Base-by-base conservation (phyloP, 2,113 vertebrate genomes). In the Cyprinodon brontotheroides region DNA sequence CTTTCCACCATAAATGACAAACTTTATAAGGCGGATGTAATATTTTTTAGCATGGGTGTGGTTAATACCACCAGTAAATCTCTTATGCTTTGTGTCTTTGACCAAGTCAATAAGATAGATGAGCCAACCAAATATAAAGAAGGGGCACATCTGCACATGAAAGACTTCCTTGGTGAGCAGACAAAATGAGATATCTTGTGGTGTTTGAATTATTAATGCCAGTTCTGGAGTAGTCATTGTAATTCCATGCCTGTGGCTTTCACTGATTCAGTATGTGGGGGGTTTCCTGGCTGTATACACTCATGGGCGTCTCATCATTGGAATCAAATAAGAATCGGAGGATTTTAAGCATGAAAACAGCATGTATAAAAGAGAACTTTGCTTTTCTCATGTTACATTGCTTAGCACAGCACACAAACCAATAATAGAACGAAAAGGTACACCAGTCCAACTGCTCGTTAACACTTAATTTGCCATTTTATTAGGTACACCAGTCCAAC, bases 161-260 rank as follows among this genome's bases (percentile, higher is more conserved):
- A 84, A 70, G 67, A 68, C 65, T 50, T 38, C 84, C 80, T 84
- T 75, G 63, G 67, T 77, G 72, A 78, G 74, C 74, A 90, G 83
- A 83, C 71, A 89, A 86, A 83, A 83, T 11, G 48, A 65, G 74
- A 82, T 80, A 84, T 75, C 78, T 61, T 57, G 77, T 68, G 59
- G 81, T 74, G 68, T 60, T 81, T 79, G 74, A 59, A 60, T 75
- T 78, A 75, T 74, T 29, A 40, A 20, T 80, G 79, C 77, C 85
- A 89, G 62, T 68, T 71, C 66, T 65, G 74, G 82, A 36, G 65
- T 62, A 53, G 81, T 83, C 48, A 79, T 89, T 89, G 82, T 80
- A 75, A 48, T 77, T 79, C 75, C n/a, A 71, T 76, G 41, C 61
- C 68, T 72, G 72, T 74, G 85, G 76, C 70, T 78, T 70, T 68